Evolutionary conservation across 2,113 vertebrate genomes (phyloP), one percentile per base, ranked within the genome.

Genomic region (Microtus oregoni): DNA sequence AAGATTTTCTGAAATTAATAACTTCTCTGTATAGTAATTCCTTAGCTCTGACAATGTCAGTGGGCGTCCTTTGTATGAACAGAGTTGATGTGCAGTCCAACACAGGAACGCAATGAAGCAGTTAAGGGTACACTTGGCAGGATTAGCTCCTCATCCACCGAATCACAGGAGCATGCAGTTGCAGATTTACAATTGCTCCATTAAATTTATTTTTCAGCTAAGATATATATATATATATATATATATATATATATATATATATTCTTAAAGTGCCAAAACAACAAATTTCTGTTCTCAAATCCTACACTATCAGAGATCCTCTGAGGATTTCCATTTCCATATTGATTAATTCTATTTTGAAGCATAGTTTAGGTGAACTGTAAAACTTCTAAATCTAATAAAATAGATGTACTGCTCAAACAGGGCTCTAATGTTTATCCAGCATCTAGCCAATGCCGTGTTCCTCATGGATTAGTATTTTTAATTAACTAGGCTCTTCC

Each of bases 401-500:
- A 97, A 96, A 93, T 83, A 94, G 89, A 94, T 67, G 89, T 86
- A 95, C 94, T 91, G 95, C 94, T 91, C 93, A 88, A 97, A 79
- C 85, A 96, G 92, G 67, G 73, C 96, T 93, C 44, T 17, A 92
- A 93, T 96, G 91, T 89, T 88, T 89, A 87, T 93, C n/a, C 4
- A 65, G 58, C 26, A 44, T 63, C n/a, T 97, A 79, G 22, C 83
- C 68, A 35, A 50, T 47, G 91, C 89, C 94, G 1, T 44, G 90
- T 89, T 89, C 87, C 92, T 96, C 98, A 79, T 90, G 68, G 73
- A 94, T 97, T 97, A 94, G 67, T 88, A 96, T 97, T 96, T 92
- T 85, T 98, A 97, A 97, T 97, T 97, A 97, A 81, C 76, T 89
- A 92, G 86, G 52, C 24, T 76, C 81, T 41, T 41, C 73, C 82